These are phyloP conservation scores for Cremastinae sp. DNA, from an alignment of 2,888 invertebrate species.

Conservation along the genomic window DNA sequence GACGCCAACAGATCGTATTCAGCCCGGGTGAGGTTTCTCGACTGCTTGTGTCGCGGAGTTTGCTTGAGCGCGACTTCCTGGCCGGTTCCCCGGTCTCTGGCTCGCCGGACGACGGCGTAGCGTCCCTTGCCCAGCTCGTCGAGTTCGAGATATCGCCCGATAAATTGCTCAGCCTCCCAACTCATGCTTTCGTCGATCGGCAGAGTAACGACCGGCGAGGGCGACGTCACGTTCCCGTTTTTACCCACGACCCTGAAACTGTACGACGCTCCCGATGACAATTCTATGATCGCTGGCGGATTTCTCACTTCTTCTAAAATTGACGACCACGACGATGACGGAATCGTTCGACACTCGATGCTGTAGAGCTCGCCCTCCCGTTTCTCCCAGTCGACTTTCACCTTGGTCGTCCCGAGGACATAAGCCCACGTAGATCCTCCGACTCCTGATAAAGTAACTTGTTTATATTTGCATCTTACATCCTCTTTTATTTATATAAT, in stretches of 20 bases:
- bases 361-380: conserved; percentile 70
- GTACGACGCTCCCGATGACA: conserved; percentile 84
- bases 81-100: conserved; percentile 88
- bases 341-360: conserved; percentile 75
- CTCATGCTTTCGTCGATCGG: conserved; percentile 84
- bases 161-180: conserved; percentile 87
- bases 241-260: conserved; percentile 89
- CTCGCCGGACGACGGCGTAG: conserved; percentile 87
- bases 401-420: conserved; percentile 72
- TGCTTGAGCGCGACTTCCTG: conserved; percentile 90
- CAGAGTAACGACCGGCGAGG: conserved; percentile 84
- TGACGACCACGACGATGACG: conserved; percentile 72
- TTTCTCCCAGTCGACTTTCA: conserved; percentile 76
- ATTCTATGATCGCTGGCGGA: conserved; percentile 73
- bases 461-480: too few species aligned
- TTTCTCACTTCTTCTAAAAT: conserved; percentile 70
- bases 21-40: conserved; percentile 85
- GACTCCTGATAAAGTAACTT: conserved; percentile 56
- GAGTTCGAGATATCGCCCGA: conserved; percentile 83
- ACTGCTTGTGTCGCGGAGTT: conserved; percentile 84
- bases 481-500: too few species aligned
- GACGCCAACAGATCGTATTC: conserved; percentile 87
- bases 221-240: conserved; percentile 81
- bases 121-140: conserved; percentile 88
- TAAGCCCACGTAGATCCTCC: conserved; percentile 73